phyloP scores from a whole-genome alignment of 2,113 vertebrate genomes.

The Regulus satrapa region DNA sequence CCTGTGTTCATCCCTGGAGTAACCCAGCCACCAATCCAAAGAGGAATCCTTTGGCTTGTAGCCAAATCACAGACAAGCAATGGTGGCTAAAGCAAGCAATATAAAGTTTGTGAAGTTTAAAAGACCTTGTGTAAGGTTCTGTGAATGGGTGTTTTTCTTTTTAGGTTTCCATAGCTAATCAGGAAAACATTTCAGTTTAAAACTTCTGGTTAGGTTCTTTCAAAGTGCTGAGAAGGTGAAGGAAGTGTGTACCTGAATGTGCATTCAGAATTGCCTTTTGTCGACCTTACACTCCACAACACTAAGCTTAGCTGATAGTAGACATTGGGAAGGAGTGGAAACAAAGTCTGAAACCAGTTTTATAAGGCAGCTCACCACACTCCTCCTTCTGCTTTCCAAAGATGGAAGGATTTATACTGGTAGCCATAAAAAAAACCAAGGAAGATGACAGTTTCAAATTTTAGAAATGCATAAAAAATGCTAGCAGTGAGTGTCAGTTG shows the following conservation, averaged over 20 bases:
- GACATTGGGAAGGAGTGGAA: not conserved
- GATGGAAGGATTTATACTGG: not conserved
- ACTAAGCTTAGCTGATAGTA: not conserved
- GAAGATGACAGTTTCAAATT: not conserved
- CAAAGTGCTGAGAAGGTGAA: not conserved
- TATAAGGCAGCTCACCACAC: not conserved
- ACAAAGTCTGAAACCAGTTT: not conserved
- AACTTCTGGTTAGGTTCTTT: not conserved
- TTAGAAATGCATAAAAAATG: not conserved
- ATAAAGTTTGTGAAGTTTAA: not conserved
- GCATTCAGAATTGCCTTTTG: not conserved
- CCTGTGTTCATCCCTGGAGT: not conserved
- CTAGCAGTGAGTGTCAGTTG: not conserved
- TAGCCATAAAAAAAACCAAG: not conserved
- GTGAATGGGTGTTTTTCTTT: not conserved
- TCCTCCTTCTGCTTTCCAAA: not conserved
- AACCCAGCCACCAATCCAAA: not conserved
- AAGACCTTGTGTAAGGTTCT: not conserved
- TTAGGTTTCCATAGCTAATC: not conserved
- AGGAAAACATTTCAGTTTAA: not conserved
- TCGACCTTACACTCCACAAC: not conserved
- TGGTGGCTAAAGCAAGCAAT: not conserved
- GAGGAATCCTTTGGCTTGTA: not conserved
- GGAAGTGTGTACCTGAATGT: not conserved
- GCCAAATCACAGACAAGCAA: not conserved